A percentile compares a stretch with the other conserved stretches of the same genome.
phyloP scores from a whole-genome alignment of 2,113 vertebrate species.

The Sialia sialis region DNA sequence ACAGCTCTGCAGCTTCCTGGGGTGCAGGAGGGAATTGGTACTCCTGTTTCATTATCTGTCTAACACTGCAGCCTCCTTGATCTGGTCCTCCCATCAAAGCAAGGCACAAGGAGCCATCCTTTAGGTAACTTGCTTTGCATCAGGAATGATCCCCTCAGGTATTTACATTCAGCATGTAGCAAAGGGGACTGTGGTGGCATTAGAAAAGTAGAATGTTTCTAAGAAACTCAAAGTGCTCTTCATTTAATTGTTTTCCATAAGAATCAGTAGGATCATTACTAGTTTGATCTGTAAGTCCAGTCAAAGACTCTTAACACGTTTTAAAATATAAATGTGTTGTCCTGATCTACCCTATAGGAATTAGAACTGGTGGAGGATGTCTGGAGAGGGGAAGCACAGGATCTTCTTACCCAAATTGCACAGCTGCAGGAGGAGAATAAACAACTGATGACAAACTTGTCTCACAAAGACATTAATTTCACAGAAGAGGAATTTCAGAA shows the following conservation, averaged over 20 bases:
- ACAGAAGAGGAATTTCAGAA: conserved; percentile 88
- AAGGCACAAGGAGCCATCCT: background rate
- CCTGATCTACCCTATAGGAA: conserved; percentile 71
- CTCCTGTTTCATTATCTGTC: background rate
- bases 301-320: background rate
- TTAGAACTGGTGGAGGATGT: conserved; percentile 91
- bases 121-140: background rate
- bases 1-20: background rate
- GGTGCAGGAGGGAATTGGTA: background rate
- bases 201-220: background rate
- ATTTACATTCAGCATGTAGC: background rate
- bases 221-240: background rate
- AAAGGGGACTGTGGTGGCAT: background rate
- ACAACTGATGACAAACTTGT: conserved; percentile 80
- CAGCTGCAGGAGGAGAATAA: conserved; percentile 90
- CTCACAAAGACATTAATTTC: conserved; percentile 77
- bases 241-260: background rate
- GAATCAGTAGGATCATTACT: background rate
- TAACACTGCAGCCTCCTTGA: background rate
- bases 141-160: background rate
- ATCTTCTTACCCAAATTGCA: conserved; percentile 86
- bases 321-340: background rate
- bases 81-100: background rate
- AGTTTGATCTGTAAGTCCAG: background rate
- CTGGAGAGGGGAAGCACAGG: conserved; percentile 91